Evolutionary conservation across 2,888 invertebrate species (phyloP).

Genomic region (Apodemia mormo): DNA sequence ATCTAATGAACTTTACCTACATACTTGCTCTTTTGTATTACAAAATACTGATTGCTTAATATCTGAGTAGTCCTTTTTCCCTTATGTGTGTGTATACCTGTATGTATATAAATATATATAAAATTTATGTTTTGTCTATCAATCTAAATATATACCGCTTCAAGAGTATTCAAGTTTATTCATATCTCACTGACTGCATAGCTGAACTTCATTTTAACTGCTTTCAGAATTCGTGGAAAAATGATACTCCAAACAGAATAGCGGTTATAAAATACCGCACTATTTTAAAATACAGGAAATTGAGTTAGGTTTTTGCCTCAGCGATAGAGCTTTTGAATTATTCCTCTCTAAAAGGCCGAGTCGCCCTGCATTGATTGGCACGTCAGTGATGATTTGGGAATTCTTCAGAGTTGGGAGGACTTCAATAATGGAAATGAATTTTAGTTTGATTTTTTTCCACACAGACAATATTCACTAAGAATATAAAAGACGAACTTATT

Average conservation of each 20-base stretch:
- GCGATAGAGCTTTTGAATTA: background rate
- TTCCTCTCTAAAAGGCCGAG: constrained; percentile 7
- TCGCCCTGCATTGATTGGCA: constrained; percentile 2
- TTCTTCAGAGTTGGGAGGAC: no score
- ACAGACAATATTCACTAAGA: background rate
- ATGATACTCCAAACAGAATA: background rate
- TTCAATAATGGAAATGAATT: background rate
- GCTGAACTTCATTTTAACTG: background rate
- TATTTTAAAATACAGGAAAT: constrained; percentile 6
- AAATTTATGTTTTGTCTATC: background rate
- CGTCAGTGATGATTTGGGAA: background rate
- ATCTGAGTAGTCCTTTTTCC: no score
- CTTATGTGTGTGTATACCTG: no score
- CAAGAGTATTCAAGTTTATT: constrained; percentile 1
- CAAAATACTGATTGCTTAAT: no score
- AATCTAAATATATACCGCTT: background rate
- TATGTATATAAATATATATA: no score
- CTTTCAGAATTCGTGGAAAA: background rate
- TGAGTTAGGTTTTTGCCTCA: constrained; percentile 1
- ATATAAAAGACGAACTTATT: background rate
- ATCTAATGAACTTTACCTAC: no score
- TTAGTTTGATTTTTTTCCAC: background rate
- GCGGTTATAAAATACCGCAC: background rate
- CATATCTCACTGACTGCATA: background rate
- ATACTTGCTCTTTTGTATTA: no score